Base-by-base conservation (phyloP, 2,113 vertebrate genomes). In the Sminthopsis crassicaudata region DNA sequence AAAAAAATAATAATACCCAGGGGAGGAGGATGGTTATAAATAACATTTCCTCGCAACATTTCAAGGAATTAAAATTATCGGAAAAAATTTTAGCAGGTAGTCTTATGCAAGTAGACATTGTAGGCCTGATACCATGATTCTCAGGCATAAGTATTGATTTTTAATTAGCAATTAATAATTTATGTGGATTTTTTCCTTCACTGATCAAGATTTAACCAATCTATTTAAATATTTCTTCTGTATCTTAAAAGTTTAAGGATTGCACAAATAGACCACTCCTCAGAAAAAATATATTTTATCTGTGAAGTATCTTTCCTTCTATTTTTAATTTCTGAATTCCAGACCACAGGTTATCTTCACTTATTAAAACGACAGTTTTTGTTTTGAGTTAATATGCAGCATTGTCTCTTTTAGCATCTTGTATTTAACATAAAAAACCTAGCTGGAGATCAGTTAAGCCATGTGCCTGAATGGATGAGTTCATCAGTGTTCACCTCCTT, bases 41-140 rank as follows among this genome's bases (percentile, higher is more conserved):
- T 98, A 96, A 97, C 92, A 97, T 98, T 98, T 98, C 98, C 96
- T 89, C 97, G 98, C 97, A 98, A 97, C 97, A 98, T 97, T 98
- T 98, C 96, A 97, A 98, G 97, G 98, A 98, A 98, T 97, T 98
- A 94, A 98, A 97, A 98, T 98, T 98, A 98, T 97, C 50, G 95
- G 95, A 98, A 98, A 98, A 91, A 96, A 97, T 97, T 98, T 98
- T 96, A 98, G 97, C 57, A 96, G 95, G 57, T 95, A 97, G 96
- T 93, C n/a, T 95, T 97, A 97, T 95, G 97, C 54, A 95, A n/a
- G 91, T 91, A 96, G 57, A 90, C 50, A 95, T 96, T 55, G 97
- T 95, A 91, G 93, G n/a, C 95, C 95, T 91, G 92, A 57, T 76
- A 95, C 60, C 91, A 16, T 93, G 93, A 92, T 22, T 76, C 46